phyloP scores from a whole-genome alignment of 2,797 vertebrate species.

The Acanthopagrus latus region DNA sequence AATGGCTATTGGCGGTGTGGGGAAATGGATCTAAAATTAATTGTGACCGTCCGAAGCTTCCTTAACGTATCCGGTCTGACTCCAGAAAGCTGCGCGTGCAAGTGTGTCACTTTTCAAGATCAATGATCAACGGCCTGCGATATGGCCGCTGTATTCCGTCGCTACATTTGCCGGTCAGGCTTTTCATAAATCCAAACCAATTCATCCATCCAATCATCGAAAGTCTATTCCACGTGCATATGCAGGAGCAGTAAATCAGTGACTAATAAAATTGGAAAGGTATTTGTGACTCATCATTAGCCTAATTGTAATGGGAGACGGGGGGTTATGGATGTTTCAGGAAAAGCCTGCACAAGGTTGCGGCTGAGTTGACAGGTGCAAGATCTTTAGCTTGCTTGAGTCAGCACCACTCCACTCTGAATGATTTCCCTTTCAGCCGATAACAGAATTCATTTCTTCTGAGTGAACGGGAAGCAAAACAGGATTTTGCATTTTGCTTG shows the following conservation, averaged over 20 bases:
- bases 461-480: constrained; percentile 32
- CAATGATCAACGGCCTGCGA: constrained; percentile 28
- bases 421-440: constrained; percentile 42
- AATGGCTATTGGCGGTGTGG: constrained; percentile 41
- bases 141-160: constrained; percentile 3
- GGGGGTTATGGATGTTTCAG: constrained; percentile 31
- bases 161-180: constrained; percentile 29
- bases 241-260: constrained; percentile 31
- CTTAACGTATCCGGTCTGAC: constrained; percentile 16
- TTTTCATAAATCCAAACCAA: constrained; percentile 25
- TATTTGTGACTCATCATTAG: constrained; percentile 54
- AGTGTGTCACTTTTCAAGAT: constrained; percentile 43
- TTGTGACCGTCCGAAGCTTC: constrained; percentile 43
- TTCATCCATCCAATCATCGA: constrained; percentile 13
- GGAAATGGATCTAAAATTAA: constrained; percentile 69
- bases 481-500: constrained; percentile 23
- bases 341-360: constrained; percentile 17
- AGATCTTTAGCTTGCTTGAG: constrained; percentile 50
- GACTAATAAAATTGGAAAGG: constrained; percentile 47
- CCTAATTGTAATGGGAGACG: constrained; percentile 54
- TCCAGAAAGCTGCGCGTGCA: constrained; percentile 10
- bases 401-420: constrained; percentile 56
- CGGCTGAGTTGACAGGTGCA: constrained; percentile 48
- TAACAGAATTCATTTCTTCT: constrained; percentile 33
- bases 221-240: constrained; percentile 11